phyloP scores from a whole-genome alignment of 2,113 vertebrate genomes.

The Tinamus guttatus region DNA sequence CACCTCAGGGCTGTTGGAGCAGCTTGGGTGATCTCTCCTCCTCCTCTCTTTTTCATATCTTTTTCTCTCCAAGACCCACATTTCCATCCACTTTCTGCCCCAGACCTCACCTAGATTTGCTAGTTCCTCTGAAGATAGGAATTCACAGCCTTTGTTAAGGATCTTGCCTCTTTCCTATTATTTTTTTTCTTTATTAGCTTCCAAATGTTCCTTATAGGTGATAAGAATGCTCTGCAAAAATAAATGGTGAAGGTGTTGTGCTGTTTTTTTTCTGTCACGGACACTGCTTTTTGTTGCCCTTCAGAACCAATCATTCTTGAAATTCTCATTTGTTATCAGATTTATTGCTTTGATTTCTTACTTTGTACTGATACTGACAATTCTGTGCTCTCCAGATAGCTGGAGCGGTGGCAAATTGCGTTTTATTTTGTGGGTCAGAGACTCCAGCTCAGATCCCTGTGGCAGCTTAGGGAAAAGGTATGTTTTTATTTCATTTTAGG shows the following conservation, averaged over 20 bases:
- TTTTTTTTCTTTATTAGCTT: neutral
- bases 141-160: neutral
- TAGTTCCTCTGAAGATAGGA: neutral
- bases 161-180: accelerated
- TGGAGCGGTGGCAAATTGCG: neutral
- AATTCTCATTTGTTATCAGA: conserved; percentile 8
- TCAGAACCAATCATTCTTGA: conserved; percentile 3
- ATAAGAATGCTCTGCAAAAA: neutral
- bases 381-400: neutral
- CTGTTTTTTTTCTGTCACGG: neutral
- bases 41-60: neutral
- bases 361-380: neutral
- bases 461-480: neutral
- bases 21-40: neutral
- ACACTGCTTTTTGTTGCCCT: neutral
- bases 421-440: neutral
- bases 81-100: neutral
- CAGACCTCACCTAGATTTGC: neutral
- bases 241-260: neutral
- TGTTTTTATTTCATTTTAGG: neutral
- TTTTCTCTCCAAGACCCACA: neutral
- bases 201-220: neutral
- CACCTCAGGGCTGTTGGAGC: neutral
- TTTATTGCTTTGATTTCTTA: neutral
- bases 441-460: neutral